Evolutionary conservation across 2,797 vertebrate species (phyloP).

Genomic region (Enteromius radiatus): DNA sequence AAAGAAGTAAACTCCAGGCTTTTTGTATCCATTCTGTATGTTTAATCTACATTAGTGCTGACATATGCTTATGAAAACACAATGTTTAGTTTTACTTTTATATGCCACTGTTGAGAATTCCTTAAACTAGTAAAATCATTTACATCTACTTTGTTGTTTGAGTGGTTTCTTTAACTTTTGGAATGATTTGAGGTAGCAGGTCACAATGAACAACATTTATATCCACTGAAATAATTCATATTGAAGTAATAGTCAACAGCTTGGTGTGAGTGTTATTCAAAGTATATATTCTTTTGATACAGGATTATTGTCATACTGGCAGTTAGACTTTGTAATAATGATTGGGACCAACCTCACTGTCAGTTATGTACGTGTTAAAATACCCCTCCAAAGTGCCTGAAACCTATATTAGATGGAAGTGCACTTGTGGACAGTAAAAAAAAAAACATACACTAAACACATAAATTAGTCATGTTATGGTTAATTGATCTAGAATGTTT

Average conservation of each 20-base stretch:
- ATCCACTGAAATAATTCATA: background rate
- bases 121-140: constrained; percentile 41
- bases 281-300: background rate
- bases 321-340: background rate
- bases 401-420: too few relatives aligned
- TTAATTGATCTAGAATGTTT: background rate
- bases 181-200: background rate
- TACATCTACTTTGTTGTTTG: constrained; percentile 4
- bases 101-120: constrained; percentile 36
- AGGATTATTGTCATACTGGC: background rate
- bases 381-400: background rate
- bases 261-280: background rate
- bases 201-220: background rate
- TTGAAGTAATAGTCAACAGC: background rate
- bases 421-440: background rate
- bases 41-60: constrained; percentile 23
- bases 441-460: background rate
- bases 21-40: constrained; percentile 22
- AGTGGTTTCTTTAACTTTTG: constrained; percentile 22
- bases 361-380: background rate
- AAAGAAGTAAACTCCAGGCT: background rate
- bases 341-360: background rate
- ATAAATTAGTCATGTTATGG: background rate
- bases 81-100: constrained; percentile 48
- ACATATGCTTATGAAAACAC: background rate